phyloP scores from a whole-genome alignment of 2,113 vertebrate genomes.

The Odocoileus virginianus region DNA sequence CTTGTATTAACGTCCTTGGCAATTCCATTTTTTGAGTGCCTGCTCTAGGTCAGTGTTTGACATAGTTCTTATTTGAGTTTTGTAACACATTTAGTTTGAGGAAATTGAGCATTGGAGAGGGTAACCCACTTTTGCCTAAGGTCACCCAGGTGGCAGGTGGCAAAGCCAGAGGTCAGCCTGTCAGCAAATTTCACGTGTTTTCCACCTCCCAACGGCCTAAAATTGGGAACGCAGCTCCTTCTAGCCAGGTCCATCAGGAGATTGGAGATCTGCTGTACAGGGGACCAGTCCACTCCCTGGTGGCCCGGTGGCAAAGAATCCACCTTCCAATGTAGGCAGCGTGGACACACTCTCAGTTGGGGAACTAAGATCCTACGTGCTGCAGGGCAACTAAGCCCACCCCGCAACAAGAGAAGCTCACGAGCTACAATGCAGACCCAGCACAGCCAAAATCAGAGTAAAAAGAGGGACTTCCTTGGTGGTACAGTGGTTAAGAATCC shows the following conservation, averaged over 20 bases:
- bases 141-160: background rate
- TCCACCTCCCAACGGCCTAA: background rate
- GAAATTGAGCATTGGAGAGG: background rate
- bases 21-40: background rate
- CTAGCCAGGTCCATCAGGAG: background rate
- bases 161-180: background rate
- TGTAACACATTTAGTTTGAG: background rate
- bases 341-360: background rate
- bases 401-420: background rate
- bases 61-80: background rate
- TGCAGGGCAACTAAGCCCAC: background rate
- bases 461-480: background rate
- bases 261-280: background rate
- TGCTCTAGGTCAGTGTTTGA: background rate
- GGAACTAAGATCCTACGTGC: background rate
- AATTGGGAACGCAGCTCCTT: background rate
- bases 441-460: background rate
- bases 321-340: background rate
- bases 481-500: background rate
- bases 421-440: background rate
- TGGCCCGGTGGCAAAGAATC: background rate
- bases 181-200: background rate
- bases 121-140: background rate
- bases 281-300: background rate
- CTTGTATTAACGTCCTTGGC: background rate